These are phyloP conservation scores for Elaphurus davidianus DNA, from an alignment of 2,113 vertebrate species.

Conservation along the genomic window DNA sequence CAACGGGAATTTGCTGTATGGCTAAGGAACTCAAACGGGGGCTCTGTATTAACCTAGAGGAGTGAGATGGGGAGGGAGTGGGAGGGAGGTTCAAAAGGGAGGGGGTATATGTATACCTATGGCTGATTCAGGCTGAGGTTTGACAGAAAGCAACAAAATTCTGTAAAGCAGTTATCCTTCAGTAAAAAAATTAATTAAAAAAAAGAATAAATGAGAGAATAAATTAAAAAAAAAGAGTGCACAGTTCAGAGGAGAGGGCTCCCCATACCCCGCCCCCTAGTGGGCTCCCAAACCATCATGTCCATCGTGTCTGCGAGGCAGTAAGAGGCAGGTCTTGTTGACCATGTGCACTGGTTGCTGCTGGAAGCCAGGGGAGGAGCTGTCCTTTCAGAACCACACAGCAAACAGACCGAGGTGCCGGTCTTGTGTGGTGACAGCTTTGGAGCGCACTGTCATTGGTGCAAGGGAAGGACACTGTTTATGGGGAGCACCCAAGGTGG, in stretches of 20 bases:
- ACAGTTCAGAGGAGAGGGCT: neutral
- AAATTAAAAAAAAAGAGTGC: neutral
- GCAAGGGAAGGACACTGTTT: neutral
- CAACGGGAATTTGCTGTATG: neutral
- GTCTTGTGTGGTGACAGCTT: neutral
- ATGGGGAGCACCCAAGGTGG: neutral
- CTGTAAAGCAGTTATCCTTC: neutral
- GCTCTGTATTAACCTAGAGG: neutral
- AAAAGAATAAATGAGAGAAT: neutral
- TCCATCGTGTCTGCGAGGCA: rapidly evolving
- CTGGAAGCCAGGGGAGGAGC: neutral
- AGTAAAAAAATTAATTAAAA: neutral
- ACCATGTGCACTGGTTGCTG: rapidly evolving
- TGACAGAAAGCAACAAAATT: neutral
- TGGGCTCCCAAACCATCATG: neutral
- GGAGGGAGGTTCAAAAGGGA: neutral
- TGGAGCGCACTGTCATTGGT: neutral
- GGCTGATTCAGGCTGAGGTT: neutral
- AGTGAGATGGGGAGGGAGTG: neutral
- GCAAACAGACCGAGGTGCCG: neutral
- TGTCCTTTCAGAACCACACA: neutral
- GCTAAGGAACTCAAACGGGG: neutral
- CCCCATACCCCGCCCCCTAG: neutral
- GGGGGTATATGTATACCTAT: neutral
- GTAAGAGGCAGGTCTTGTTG: neutral